Evolutionary conservation across 2,888 invertebrate genomes (phyloP).

Genomic region (Nephrotoma flavescens): DNA sequence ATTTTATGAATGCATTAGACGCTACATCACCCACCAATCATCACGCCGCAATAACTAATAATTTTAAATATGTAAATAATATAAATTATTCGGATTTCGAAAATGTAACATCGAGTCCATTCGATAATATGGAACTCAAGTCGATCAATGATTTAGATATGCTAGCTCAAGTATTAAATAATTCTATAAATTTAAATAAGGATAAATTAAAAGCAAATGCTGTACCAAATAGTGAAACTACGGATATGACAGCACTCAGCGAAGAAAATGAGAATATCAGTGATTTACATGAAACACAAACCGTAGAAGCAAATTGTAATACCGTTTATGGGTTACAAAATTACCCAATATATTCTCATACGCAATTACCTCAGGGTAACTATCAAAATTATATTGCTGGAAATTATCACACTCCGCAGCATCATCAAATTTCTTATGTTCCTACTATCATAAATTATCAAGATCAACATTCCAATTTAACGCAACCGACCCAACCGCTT

Average conservation of each 20-base stretch:
- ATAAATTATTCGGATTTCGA: constrained; percentile 67
- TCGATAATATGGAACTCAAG: constrained; percentile 84
- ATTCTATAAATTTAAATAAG: constrained; percentile 8
- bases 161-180: constrained; percentile 59
- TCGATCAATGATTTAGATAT: constrained; percentile 87
- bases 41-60: neutral
- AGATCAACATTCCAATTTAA: neutral
- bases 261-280: neutral
- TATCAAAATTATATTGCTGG: neutral
- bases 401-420: neutral
- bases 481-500: neutral
- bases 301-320: neutral
- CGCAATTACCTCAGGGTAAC: neutral
- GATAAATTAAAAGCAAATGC: neutral
- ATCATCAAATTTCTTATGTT: neutral
- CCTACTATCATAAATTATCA: neutral
- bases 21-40: neutral
- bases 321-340: neutral
- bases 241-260: neutral
- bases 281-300: neutral
- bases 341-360: neutral
- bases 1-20: neutral
- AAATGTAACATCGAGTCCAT: constrained; percentile 80
- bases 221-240: neutral
- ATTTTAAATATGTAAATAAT: constrained; percentile 10